Base-by-base conservation (phyloP, 1,140 invertebrate genomes). In the Pseudomyrmex sp. region DNA sequence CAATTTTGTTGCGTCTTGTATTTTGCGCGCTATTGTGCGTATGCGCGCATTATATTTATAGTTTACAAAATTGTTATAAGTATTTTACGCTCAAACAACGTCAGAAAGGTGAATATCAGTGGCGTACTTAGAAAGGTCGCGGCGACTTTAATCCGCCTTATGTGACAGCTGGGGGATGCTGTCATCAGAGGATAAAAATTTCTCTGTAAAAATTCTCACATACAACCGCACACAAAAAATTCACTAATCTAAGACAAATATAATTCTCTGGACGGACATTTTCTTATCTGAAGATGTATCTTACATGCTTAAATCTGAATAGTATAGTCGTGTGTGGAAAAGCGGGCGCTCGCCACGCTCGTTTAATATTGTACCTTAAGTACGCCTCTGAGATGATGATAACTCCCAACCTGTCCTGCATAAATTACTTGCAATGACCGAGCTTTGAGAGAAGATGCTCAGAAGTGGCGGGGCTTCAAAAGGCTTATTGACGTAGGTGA, bases 351-450 rank as follows among this genome's bases (percentile, higher is more conserved):
- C 61, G n/a, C 15, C 12, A 3, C 48, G 48, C 23, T 65, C 15
- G 12, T 76, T 52, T 35, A 66, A 66, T 44, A 44, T 66, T 50
- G 2, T 50, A 8, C 1, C 13, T 58, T 59, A 48, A 8, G 46
- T 12, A 46, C 7, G 2, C 46, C 23, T 12, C 2, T 26, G 66
- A 20, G 54, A 48, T 50, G 54, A 48, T 50, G 65, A 58, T 79
- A 50, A 70, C 20, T 80, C 23, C n/a, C n/a, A 65, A 26, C 10
- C n/a, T 12, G 48, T 70, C 10, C 2, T 58, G 44, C 54, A 69
- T 69, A 69, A 79, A 59, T 59, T 48, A 69, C 12, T 44, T 59
- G 13, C 48, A 59, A 69, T 46, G 54, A 59, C 8, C 13, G 35
- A 54, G 18, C 65, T 69, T 69, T 56, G 35, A 69, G 35, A 69